Percentiles rank a stretch among this genome's conserved stretches.
These are phyloP conservation scores for Podarcis siculus DNA, from an alignment of 2,797 vertebrate species.

Conservation along the genomic window DNA sequence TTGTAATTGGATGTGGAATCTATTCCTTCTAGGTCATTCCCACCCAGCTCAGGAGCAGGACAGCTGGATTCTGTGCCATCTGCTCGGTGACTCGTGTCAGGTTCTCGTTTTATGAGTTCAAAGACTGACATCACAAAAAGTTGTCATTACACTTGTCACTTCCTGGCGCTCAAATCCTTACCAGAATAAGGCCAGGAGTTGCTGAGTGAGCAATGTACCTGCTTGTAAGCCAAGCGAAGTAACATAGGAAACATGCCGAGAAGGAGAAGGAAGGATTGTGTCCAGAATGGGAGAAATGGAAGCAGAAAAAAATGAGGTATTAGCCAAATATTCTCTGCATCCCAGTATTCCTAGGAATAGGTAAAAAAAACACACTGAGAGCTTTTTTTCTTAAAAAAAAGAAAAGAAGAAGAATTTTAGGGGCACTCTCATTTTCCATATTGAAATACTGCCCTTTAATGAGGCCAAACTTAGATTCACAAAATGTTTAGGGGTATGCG, in stretches of 20 bases:
- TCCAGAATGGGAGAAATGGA: background rate
- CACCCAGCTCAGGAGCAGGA: background rate
- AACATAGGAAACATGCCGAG: background rate
- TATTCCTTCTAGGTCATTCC: constrained; percentile 21
- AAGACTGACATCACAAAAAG: constrained; percentile 5
- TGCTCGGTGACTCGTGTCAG: constrained; percentile 9
- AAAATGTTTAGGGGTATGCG: too few species aligned
- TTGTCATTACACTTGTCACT: constrained; percentile 13
- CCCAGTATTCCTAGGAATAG: too few species aligned
- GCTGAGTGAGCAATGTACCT: background rate
- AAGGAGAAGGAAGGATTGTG: background rate
- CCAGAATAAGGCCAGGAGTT: background rate
- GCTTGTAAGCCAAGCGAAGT: background rate
- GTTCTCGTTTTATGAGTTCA: constrained; percentile 1
- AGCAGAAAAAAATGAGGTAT: background rate
- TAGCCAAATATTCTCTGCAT: background rate
- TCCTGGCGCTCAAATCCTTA: background rate
- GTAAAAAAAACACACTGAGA: too few species aligned
- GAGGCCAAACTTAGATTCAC: too few species aligned
- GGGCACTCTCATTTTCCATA: too few species aligned
- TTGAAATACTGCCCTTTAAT: too few species aligned
- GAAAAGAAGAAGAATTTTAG: too few species aligned
- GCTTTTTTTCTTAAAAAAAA: too few species aligned
- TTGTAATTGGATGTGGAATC: constrained; percentile 26
- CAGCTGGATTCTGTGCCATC: background rate